A percentile compares a stretch with the other conserved stretches of the same genome.
phyloP scores from a whole-genome alignment of 2,888 invertebrate species.

The Platycnemis pennipes region DNA sequence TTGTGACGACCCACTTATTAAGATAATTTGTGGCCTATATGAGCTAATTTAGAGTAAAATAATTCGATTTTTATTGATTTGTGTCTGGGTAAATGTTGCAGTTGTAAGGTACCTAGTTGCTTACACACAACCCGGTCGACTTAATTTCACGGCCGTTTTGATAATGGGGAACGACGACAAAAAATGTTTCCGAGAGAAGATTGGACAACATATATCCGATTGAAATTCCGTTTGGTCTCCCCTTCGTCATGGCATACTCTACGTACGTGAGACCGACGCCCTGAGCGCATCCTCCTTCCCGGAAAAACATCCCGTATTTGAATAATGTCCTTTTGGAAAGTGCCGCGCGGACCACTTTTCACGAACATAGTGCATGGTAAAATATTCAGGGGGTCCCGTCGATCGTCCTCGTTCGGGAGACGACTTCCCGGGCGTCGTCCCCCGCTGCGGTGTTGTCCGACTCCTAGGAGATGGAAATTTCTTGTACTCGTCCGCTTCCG shows the following conservation, averaged over 20 bases:
- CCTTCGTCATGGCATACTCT: not conserved
- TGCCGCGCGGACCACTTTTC: not conserved
- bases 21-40: too few relatives aligned
- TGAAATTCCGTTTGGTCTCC: not conserved
- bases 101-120: too few relatives aligned
- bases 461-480: not conserved
- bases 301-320: not conserved
- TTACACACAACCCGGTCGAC: too few relatives aligned
- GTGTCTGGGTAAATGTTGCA: too few relatives aligned
- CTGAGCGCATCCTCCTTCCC: not conserved
- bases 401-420: too few relatives aligned
- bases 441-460: not conserved
- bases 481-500: not conserved
- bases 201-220: too few relatives aligned
- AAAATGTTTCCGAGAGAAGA: too few relatives aligned
- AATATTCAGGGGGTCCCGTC: not conserved
- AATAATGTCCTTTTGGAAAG: not conserved
- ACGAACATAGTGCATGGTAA: not conserved
- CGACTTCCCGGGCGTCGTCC: not conserved
- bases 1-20: too few relatives aligned
- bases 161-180: too few relatives aligned
- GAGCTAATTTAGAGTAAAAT: too few relatives aligned
- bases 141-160: too few relatives aligned
- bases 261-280: not conserved
- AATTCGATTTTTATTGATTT: too few relatives aligned